These are phyloP conservation scores for Lithophane ornitopus DNA, from an alignment of 2,888 invertebrate species.

Conservation along the genomic window DNA sequence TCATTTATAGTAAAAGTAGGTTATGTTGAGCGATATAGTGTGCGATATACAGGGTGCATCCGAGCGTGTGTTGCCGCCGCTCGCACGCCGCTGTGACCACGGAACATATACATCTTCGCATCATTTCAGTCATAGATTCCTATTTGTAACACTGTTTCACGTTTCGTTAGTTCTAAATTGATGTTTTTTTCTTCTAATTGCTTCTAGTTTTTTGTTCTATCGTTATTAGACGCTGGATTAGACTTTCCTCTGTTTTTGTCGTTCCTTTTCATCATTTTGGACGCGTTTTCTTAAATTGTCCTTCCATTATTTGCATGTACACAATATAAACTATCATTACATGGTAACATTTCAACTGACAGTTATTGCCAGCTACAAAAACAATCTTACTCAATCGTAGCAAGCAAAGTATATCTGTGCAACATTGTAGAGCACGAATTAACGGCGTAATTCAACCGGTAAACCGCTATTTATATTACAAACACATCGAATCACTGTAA, in stretches of 20 bases:
- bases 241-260: background rate
- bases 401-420: slow-evolving; percentile 19
- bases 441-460: slow-evolving; percentile 56
- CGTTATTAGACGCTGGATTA: background rate
- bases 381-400: slow-evolving; percentile 33
- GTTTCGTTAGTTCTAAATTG: slow-evolving; percentile 49
- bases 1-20: slow-evolving; percentile 47
- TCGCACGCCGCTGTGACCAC: slow-evolving; percentile 64
- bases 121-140: slow-evolving; percentile 46
- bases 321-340: slow-evolving; percentile 1
- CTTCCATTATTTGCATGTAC: background rate
- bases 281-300: background rate
- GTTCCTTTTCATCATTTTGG: background rate
- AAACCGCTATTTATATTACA: slow-evolving; percentile 65
- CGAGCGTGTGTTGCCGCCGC: slow-evolving; percentile 58
- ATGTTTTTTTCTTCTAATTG: background rate
- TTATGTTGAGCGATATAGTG: slow-evolving; percentile 40
- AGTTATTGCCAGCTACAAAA: slow-evolving; percentile 26
- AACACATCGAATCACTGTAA: slow-evolving; percentile 65
- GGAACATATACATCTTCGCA: slow-evolving; percentile 38
- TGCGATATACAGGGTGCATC: slow-evolving; percentile 60
- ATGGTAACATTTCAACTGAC: slow-evolving; percentile 19
- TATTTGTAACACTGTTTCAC: slow-evolving; percentile 49
- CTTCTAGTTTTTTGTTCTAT: background rate
- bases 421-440: slow-evolving; percentile 45